These are phyloP conservation scores for Drosophila phalerata DNA, from an alignment of 2,888 invertebrate species.

Conservation along the genomic window DNA sequence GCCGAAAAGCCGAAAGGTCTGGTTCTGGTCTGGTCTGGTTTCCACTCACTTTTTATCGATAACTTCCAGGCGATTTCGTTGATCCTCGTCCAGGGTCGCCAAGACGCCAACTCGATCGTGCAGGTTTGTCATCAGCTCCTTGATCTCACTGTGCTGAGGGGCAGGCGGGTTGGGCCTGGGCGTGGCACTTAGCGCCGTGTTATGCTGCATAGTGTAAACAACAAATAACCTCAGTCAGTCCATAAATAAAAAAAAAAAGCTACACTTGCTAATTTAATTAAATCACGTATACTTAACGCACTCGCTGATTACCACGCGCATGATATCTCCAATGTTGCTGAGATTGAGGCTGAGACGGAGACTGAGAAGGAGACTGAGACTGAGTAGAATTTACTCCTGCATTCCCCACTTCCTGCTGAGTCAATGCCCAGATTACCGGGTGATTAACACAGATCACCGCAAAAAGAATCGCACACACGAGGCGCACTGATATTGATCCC, in stretches of 20 bases:
- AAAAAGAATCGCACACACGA: constrained; percentile 13
- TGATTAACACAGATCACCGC: constrained; percentile 23
- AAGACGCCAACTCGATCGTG: constrained; percentile 83
- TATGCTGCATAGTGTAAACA: constrained; percentile 9
- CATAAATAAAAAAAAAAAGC: not conserved
- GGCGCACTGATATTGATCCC: constrained; percentile 15
- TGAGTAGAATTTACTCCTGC: not conserved
- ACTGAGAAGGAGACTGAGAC: not conserved
- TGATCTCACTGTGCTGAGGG: constrained; percentile 57
- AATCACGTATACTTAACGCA: constrained; percentile 54
- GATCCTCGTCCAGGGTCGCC: constrained; percentile 83
- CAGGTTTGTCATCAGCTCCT: constrained; percentile 79
- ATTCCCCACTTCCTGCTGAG: not conserved
- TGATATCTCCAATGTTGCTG: constrained; percentile 17
- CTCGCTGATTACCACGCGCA: constrained; percentile 50
- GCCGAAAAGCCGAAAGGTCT: not conserved
- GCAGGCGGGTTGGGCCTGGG: not conserved
- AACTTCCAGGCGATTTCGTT: constrained; percentile 82
- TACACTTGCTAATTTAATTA: constrained; percentile 1
- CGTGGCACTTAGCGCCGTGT: not conserved
- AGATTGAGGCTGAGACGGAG: not conserved
- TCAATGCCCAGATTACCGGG: not conserved
- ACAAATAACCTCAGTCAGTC: not conserved
- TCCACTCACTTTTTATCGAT: constrained; percentile 85
- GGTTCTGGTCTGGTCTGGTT: not conserved